These are phyloP conservation scores for Nycticryphes semicollaris DNA, from an alignment of 2,113 vertebrate species.

Conservation along the genomic window DNA sequence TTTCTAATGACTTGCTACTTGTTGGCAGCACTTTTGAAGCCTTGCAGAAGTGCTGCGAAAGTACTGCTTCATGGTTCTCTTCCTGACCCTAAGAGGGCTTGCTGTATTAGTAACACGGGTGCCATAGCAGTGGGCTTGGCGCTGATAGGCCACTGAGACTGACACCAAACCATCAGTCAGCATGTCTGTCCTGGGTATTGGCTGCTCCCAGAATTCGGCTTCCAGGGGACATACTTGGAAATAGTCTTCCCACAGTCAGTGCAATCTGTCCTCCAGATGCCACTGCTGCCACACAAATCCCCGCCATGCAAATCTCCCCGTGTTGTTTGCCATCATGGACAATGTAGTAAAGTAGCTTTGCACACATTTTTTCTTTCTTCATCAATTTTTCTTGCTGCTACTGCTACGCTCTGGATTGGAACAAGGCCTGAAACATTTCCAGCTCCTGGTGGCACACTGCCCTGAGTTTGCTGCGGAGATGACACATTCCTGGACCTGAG, in stretches of 20 bases:
- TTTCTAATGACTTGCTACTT: neutral
- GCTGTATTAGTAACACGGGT: rapidly evolving
- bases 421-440: neutral
- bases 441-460: neutral
- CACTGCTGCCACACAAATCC: neutral
- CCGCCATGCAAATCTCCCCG: rapidly evolving
- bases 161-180: neutral
- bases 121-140: neutral
- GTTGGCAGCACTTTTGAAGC: neutral
- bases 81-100: neutral
- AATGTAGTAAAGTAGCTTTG: neutral
- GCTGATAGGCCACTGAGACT: too few species aligned
- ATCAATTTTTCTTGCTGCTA: neutral
- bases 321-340: rapidly evolving
- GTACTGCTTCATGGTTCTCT: neutral
- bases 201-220: neutral
- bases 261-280: neutral
- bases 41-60: rapidly evolving
- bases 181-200: rapidly evolving
- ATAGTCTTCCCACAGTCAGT: neutral
- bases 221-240: neutral
- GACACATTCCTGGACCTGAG: neutral
- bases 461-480: neutral
- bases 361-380: neutral
- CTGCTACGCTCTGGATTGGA: neutral